Base-by-base conservation (phyloP, 2,113 vertebrate species). In the Sturnira hondurensis region DNA sequence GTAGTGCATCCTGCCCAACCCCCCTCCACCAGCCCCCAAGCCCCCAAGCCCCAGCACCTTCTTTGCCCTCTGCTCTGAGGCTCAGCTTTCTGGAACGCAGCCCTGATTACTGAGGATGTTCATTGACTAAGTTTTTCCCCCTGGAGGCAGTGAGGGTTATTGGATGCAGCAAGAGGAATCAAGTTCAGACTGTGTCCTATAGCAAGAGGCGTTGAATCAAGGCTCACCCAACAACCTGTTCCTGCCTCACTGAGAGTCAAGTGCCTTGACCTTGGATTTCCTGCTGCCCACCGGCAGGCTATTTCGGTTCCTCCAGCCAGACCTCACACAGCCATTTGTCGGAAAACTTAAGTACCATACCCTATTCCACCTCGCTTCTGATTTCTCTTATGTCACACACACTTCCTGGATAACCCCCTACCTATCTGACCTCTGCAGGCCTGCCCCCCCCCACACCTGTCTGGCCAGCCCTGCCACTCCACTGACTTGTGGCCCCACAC, bases 281-380 rank as follows among this genome's bases (percentile, higher is more conserved):
- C 76, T 33, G 38, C 78, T 93, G 86, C 80, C 61, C 58, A 47
- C 28, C n/a, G 0, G 26, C 22, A 26, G 93, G 52, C 74, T 92
- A 28, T 93, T 94, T 93, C 94, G n/a, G 76, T 83, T 90, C 76
- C 22, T 67, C 63, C 20, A 56, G 63, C 45, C 31, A 96, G 87
- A 97, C 22, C 7, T 76, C 31, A 61, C 50, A 63, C 10, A 52
- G 56, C 28, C 43, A 33, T 80, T 58, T 89, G 76, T 28, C 89
- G 85, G 91, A 93, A 90, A 89, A 77, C 93, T 71, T 43, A 84
- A 92, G 54, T 63, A 16, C 85, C 26, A 38, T n/a, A 8, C 81
- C 67, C 88, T 88, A 15, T 61, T 86, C 92, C 56, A 47, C 33
- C n/a, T 85, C 41, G 77, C 82, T 76, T 95, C 91, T 67, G 54